phyloP scores from a whole-genome alignment of 2,888 invertebrate genomes.

The Sepiola atlantica region DNA sequence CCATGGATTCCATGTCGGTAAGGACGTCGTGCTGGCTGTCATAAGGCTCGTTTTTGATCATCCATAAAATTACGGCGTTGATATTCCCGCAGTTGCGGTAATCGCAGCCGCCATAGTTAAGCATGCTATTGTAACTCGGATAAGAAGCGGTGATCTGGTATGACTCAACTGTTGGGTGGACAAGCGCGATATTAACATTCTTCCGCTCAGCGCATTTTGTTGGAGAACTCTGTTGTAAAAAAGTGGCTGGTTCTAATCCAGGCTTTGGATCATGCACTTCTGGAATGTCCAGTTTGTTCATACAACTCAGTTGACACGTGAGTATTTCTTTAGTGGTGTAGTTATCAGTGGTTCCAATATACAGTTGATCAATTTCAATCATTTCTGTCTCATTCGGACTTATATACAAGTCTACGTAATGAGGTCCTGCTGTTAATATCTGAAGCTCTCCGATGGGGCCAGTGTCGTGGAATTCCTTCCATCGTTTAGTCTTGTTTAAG shows the following conservation, averaged over 20 bases:
- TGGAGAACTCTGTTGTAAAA: constrained; percentile 54
- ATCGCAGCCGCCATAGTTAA: constrained; percentile 54
- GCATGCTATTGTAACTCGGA: constrained; percentile 56
- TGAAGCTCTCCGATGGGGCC: not conserved
- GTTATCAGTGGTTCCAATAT: constrained; percentile 52
- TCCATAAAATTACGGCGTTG: constrained; percentile 53
- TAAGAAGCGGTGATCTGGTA: constrained; percentile 55
- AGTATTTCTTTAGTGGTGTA: constrained; percentile 51
- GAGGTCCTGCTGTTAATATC: not conserved
- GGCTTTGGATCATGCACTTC: constrained; percentile 50
- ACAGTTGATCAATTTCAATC: constrained; percentile 55
- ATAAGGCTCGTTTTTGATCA: constrained; percentile 51
- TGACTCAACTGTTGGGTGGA: constrained; percentile 52
- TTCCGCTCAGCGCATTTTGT: constrained; percentile 57
- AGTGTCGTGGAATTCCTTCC: not conserved
- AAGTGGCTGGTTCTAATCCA: constrained; percentile 48
- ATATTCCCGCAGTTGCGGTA: constrained; percentile 54
- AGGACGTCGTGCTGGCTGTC: not conserved
- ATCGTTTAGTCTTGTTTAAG: not conserved
- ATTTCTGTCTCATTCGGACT: constrained; percentile 47
- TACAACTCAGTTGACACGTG: constrained; percentile 54
- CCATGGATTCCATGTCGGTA: not conserved
- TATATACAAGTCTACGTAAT: not conserved
- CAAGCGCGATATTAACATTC: constrained; percentile 57
- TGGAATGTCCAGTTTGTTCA: constrained; percentile 52